Percentiles rank a stretch among this genome's conserved stretches.
These are phyloP conservation scores for Deroplatys truncata DNA, from an alignment of 2,888 invertebrate species.

Conservation along the genomic window DNA sequence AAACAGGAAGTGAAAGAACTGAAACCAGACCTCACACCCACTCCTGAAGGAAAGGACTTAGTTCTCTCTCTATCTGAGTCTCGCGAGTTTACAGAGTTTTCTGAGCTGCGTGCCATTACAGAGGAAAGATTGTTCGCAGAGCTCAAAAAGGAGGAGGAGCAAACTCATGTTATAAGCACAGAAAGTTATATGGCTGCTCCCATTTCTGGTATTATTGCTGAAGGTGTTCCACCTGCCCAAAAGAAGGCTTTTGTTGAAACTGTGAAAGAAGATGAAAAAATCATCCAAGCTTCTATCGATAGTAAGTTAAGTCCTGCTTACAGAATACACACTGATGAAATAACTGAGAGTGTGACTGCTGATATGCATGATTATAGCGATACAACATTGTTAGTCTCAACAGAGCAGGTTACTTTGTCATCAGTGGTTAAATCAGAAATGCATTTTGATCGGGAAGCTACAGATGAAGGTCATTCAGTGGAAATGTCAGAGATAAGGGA, in stretches of 20 bases:
- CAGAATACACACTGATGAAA: background rate
- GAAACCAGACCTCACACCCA: constrained; percentile 52
- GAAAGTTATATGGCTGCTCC: background rate
- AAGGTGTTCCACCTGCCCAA: background rate
- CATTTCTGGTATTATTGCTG: background rate
- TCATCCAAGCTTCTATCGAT: background rate
- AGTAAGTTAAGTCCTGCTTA: too few relatives aligned
- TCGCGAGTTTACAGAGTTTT: constrained; percentile 19
- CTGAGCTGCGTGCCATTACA: constrained; percentile 16
- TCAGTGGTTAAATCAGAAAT: background rate
- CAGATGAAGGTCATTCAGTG: background rate
- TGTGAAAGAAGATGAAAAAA: background rate
- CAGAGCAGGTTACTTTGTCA: background rate
- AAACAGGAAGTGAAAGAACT: constrained; percentile 48
- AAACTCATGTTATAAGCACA: background rate
- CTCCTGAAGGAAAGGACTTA: constrained; percentile 43
- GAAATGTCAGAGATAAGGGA: background rate
- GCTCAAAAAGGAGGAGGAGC: background rate
- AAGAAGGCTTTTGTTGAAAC: background rate
- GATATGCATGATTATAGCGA: background rate
- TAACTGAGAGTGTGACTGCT: background rate
- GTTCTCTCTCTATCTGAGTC: constrained; percentile 23
- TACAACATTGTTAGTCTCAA: background rate
- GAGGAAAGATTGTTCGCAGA: constrained; percentile 4
- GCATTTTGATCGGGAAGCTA: background rate